These are phyloP conservation scores for Rhopalosiphum nymphaeae DNA, from an alignment of 2,888 invertebrate species.

Conservation along the genomic window DNA sequence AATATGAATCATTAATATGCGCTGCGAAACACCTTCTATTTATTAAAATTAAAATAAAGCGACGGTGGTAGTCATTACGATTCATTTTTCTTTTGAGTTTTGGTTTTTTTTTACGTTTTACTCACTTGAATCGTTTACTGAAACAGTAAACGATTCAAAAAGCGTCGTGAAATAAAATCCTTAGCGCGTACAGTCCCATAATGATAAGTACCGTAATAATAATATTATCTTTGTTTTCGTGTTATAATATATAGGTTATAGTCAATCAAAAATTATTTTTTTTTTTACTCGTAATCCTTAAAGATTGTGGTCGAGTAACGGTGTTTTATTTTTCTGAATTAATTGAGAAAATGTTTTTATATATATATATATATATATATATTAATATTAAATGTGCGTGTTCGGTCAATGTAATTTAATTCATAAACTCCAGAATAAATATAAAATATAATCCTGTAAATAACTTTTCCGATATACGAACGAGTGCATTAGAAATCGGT, in stretches of 20 bases:
- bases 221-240: slow-evolving; percentile 11
- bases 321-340: neutral
- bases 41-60: slow-evolving; percentile 45
- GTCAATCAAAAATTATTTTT: neutral
- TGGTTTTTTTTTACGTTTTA: neutral
- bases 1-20: slow-evolving; percentile 35
- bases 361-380: neutral
- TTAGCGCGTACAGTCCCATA: neutral
- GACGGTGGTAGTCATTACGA: slow-evolving; percentile 18
- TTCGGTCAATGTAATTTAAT: neutral
- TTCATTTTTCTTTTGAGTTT: slow-evolving; percentile 43
- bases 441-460: neutral
- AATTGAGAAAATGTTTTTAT: neutral
- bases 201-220: slow-evolving; percentile 1
- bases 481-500: neutral
- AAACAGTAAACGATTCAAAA: neutral
- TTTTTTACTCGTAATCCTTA: neutral
- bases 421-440: neutral
- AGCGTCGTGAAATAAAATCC: slow-evolving; percentile 11
- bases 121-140: neutral
- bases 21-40: slow-evolving; percentile 34
- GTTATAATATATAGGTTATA: neutral
- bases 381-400: neutral
- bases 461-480: neutral
- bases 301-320: neutral